A percentile compares a stretch with the other conserved stretches of the same genome.
phyloP scores from a whole-genome alignment of 1,140 invertebrate species.

The Melanaphis sacchari region DNA sequence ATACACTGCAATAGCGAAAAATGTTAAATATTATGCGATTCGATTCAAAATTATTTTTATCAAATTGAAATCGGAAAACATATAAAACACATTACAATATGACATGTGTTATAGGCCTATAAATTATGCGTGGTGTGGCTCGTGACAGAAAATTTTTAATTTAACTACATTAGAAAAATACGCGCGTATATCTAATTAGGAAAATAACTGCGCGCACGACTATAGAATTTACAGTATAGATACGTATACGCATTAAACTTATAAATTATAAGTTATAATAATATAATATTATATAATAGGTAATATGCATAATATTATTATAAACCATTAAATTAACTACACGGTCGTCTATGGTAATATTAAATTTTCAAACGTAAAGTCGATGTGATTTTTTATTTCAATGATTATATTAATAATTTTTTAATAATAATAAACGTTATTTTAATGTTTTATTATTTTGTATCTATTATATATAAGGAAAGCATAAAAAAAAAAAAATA shows the following conservation, averaged over 20 bases:
- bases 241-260: no score
- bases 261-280: no score
- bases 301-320: background rate
- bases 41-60: slow-evolving; percentile 4
- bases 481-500: background rate
- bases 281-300: background rate
- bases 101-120: background rate
- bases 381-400: background rate
- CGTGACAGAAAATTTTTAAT: background rate
- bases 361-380: background rate
- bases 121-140: background rate
- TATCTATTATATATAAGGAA: background rate
- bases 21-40: background rate
- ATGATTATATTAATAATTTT: background rate
- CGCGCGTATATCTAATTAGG: background rate
- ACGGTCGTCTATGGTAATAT: background rate
- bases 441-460: background rate
- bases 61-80: background rate
- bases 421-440: slow-evolving; percentile 3
- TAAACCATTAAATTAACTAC: background rate
- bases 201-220: background rate
- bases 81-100: background rate
- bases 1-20: background rate
- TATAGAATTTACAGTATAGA: no score
- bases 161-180: background rate